Evolutionary conservation across 2,797 vertebrate species (phyloP), one percentile per base, ranked within the genome.

Genomic region (Prionace glauca): DNA sequence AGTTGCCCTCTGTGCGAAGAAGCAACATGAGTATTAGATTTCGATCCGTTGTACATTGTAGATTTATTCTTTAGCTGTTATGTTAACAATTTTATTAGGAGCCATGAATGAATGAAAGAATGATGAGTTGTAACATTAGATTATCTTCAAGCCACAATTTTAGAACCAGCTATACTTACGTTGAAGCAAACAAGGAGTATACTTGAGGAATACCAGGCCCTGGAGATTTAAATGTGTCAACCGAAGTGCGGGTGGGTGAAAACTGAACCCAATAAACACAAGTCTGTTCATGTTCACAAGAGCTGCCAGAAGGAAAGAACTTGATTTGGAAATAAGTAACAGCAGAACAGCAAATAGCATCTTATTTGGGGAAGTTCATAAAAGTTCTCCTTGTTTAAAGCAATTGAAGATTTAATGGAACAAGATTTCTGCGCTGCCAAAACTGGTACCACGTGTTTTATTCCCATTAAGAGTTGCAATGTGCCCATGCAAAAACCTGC

Each of bases 311-410:
- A 94, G 26, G 32, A 94, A 41, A 72, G 41, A 3, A 36, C 32
- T 94, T 94, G 67, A 67, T 94, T 94, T 71, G 18, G 18, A 94
- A 69, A 71, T 69, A 94, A 92, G 18, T 41, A 92, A 90, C 90
- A 65, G 67, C n/a, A 92, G 29, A 18, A 92, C 0, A 91, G 18
- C 29, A 92, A 67, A 20, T 69, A n/a, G 45, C 67, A 11, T 2
- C 20, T 94, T 94, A 50, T 16, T 26, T 94, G 92, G 71, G 45
- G 18, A 32, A 77, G 32, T 56, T 26, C 8, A 56, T n/a, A 74
- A 60, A 95, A 72, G 14, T 32, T 56, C 50, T n/a, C 60, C 32
- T 91, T 65, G 29, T 65, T 91, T 24, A 36, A 24, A 41, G 20
- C 26, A 92, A 69, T 69, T 11, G 0, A 20, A 69, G n/a, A 69